A percentile compares a stretch with the other conserved stretches of the same genome.
These are phyloP conservation scores for Ancistrus triradiatus DNA, from an alignment of 2,113 vertebrate genomes.

Conservation along the genomic window DNA sequence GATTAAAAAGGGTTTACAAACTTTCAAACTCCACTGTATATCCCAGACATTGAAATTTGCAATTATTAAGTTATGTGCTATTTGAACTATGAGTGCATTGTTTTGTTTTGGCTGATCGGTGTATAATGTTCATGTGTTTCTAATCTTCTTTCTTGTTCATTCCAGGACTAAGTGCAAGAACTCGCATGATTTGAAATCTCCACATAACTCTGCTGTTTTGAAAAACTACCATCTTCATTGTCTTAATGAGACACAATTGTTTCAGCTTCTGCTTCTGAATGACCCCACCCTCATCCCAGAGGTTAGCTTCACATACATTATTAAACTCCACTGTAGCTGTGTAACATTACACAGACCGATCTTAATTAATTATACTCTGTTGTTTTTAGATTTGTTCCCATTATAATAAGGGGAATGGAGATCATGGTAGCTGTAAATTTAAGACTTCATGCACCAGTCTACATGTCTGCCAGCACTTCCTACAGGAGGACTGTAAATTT, in stretches of 20 bases:
- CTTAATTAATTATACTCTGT: background rate
- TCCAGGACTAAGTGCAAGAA: conserved; percentile 69
- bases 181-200: conserved; percentile 45
- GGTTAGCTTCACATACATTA: conserved; percentile 30
- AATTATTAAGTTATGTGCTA: no score
- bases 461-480: conserved; percentile 64
- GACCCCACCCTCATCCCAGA: conserved; percentile 67
- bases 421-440: conserved; percentile 60
- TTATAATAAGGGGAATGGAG: conserved; percentile 67
- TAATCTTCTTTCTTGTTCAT: no score
- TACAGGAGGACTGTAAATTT: conserved; percentile 63
- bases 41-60: no score
- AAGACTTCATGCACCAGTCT: conserved; percentile 59
- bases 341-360: background rate
- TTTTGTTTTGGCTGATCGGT: no score
- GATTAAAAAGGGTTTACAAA: no score
- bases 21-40: no score
- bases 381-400: conserved; percentile 64
- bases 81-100: no score
- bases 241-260: conserved; percentile 58
- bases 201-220: conserved; percentile 53
- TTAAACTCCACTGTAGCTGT: background rate
- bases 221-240: conserved; percentile 35
- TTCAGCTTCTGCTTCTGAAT: conserved; percentile 69
- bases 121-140: no score